A percentile compares a stretch with the other conserved stretches of the same genome.
These are phyloP conservation scores for Pangasianodon gigas DNA, from an alignment of 2,113 vertebrate genomes.

Conservation along the genomic window DNA sequence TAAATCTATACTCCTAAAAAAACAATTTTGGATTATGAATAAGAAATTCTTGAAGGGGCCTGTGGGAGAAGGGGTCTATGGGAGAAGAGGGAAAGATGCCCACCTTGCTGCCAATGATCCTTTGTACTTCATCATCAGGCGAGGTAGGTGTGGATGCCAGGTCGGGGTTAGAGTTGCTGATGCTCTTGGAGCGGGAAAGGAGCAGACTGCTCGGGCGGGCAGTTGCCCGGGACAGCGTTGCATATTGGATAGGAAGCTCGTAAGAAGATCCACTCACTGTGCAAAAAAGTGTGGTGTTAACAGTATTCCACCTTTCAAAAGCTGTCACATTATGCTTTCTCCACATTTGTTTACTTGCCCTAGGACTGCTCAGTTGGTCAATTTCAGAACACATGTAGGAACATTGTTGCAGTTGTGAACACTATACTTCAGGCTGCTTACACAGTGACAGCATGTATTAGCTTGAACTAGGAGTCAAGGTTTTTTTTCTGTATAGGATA, in stretches of 20 bases:
- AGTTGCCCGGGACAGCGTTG: constrained; percentile 80
- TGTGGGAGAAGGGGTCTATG: background rate
- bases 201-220: constrained; percentile 80
- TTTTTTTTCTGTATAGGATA: background rate
- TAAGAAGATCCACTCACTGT: constrained; percentile 62
- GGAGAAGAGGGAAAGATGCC: constrained; percentile 12
- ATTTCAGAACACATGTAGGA: background rate
- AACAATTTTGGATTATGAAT: background rate
- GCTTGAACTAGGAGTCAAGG: background rate
- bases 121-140: constrained; percentile 86
- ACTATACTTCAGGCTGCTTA: background rate
- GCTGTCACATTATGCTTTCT: background rate
- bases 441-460: background rate
- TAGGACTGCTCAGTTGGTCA: background rate
- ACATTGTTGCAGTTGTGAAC: background rate
- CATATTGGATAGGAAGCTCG: constrained; percentile 77
- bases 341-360: background rate
- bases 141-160: constrained; percentile 80
- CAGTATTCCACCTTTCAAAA: background rate
- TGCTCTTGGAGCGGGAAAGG: constrained; percentile 85
- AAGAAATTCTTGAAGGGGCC: background rate
- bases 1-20: background rate
- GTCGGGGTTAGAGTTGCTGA: constrained; percentile 91
- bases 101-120: constrained; percentile 86
- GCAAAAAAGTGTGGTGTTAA: background rate